Evolutionary conservation across 2,888 invertebrate species (phyloP), one percentile per base, ranked within the genome.

Genomic region (Acrobasis repandana): DNA sequence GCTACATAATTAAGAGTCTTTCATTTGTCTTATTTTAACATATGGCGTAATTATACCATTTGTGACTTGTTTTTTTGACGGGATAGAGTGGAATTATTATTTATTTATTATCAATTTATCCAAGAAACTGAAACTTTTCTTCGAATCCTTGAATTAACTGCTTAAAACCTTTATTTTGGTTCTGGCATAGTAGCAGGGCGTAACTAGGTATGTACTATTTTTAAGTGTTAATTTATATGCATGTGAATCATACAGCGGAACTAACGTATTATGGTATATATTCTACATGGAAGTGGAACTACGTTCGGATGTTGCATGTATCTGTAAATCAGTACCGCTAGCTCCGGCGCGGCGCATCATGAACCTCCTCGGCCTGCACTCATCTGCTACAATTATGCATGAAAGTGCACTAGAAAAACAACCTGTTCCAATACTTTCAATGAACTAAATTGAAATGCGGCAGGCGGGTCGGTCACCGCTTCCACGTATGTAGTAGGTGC

Each of bases 381-480:
- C 33, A 15, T 43, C 50, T 36, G 51, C 38, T 58, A 50, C 58
- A 6, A 58, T 60, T 56, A 60, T 61, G 56, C 64, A 73, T 70
- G 76, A 78, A 78, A 75, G 74, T 74, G 75, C 69, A 71, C 73
- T 73, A 72, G 72, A 77, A 71, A 66, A 72, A 69, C 71, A 73
- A 75, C 75, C 71, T 70, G 77, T 76, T 72, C 63, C 67, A 67
- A 70, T 70, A 70, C 70, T 71, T 74, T 74, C 75, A 75, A 73
- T 77, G 75, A 75, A 80, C 75, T 75, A 72, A 77, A 77, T 77
- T 72, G 69, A 71, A 76, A 74, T 70, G 75, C 71, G 71, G 67
- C 60, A 43, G 54, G 64, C 67, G 63, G 52, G 52, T 58, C 49
- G 60, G 60, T 60, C 60, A 63, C 54, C 56, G 69, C 60, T 63